These are phyloP conservation scores for Fopius arisanus DNA, from an alignment of 1,140 invertebrate genomes.

Conservation along the genomic window DNA sequence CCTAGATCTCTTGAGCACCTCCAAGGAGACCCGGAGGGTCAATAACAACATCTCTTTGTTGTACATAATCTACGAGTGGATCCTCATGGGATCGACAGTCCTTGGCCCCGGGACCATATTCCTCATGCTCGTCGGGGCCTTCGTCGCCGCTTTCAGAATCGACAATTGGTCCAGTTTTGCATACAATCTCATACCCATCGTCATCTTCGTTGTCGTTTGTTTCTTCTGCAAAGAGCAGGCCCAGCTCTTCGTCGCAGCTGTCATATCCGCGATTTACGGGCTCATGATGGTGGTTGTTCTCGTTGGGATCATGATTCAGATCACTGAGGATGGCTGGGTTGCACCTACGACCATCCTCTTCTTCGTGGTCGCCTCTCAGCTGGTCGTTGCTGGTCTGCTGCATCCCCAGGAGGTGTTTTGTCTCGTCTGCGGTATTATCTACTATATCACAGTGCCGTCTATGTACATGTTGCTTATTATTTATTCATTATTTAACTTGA, in stretches of 20 bases:
- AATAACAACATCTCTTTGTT: conserved; percentile 87
- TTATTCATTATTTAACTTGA: conserved; percentile 90
- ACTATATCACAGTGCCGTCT: conserved; percentile 91
- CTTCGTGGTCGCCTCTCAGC: conserved; percentile 68
- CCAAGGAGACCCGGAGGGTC: conserved; percentile 76
- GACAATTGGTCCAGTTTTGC: conserved; percentile 81
- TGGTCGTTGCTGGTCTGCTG: conserved; percentile 75
- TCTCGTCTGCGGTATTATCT: conserved; percentile 80
- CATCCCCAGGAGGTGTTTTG: conserved; percentile 88
- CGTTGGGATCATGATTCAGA: conserved; percentile 85
- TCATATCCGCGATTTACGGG: conserved; percentile 82
- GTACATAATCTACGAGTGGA: conserved; percentile 85
- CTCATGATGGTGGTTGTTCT: conserved; percentile 93
- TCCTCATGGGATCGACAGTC: conserved; percentile 71
- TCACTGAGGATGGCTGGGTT: conserved; percentile 78
- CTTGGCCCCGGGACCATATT: conserved; percentile 87
- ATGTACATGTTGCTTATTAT: conserved; percentile 94
- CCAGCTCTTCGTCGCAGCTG: conserved; percentile 78
- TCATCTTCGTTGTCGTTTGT: conserved; percentile 79
- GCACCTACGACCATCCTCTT: conserved; percentile 85
- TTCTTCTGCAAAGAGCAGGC: conserved; percentile 76
- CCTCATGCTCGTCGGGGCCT: conserved; percentile 89
- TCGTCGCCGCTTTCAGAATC: conserved; percentile 82
- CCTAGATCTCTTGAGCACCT: conserved; percentile 80
- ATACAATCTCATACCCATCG: conserved; percentile 80